Percentiles rank a stretch among this genome's conserved stretches.
These are phyloP conservation scores for Tenualosa ilisha DNA, from an alignment of 2,797 vertebrate species.

Conservation along the genomic window DNA sequence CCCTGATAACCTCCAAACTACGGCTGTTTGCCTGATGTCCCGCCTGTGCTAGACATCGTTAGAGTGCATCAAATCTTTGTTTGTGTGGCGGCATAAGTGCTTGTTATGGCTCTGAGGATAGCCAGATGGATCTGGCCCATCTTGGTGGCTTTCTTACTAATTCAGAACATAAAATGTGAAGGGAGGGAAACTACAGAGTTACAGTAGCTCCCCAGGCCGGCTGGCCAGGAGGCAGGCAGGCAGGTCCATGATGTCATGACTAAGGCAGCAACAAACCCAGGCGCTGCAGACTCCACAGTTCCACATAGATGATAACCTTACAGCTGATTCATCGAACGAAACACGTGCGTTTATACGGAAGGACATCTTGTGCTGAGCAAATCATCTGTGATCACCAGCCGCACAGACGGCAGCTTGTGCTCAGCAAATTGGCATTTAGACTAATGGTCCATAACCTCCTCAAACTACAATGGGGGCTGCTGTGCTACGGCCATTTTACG, in stretches of 20 bases:
- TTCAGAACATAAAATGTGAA: neutral
- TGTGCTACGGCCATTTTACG: slow-evolving; percentile 14
- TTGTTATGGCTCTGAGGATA: neutral
- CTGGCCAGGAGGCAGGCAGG: neutral
- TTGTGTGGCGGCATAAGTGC: neutral
- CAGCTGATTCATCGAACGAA: neutral
- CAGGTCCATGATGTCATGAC: neutral
- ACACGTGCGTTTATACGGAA: neutral
- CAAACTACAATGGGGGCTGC: slow-evolving; percentile 39
- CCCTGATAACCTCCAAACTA: neutral
- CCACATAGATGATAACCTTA: slow-evolving; percentile 11
- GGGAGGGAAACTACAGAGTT: neutral
- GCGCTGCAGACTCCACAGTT: neutral
- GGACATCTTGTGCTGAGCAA: slow-evolving; percentile 35
- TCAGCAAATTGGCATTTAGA: slow-evolving; percentile 47
- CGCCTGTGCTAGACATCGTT: neutral
- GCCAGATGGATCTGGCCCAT: neutral
- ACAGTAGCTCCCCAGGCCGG: neutral
- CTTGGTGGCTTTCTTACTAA: neutral
- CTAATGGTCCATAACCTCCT: slow-evolving; percentile 46
- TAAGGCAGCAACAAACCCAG: neutral
- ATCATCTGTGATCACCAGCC: slow-evolving; percentile 45
- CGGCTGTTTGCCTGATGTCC: neutral
- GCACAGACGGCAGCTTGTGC: slow-evolving; percentile 41
- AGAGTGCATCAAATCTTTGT: neutral